Evolutionary conservation across 2,113 vertebrate genomes (phyloP), one percentile per base, ranked within the genome.

Genomic region (Periophthalmodon schlosseri): DNA sequence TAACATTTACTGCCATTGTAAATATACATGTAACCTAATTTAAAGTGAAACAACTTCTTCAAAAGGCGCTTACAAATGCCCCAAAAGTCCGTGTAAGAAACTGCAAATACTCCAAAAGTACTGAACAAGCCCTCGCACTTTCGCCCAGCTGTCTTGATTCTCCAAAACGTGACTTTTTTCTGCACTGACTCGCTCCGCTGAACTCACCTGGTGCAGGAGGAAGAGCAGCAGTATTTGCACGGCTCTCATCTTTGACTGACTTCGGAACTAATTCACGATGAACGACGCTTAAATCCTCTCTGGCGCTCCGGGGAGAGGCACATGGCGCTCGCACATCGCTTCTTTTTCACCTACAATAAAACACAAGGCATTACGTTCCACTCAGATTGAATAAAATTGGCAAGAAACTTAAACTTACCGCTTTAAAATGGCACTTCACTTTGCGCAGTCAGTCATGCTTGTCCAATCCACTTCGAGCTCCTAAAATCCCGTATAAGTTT

Each of bases 121-220:
- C 33, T 4, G 20, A 36, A 9, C 18, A 18, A 63, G 18, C 12
- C 18, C 34, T n/a, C 4, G 20, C 2, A 10, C 10, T 24, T 16
- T 61, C 24, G 3, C 14, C 14, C 13, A 52, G 18, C 52, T 63
- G 14, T 63, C 10, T 16, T 44, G 0, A 8, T 5, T 24, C 12
- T 60, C 21, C 28, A 28, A 63, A 60, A 60, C 68, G 9, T 33
- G 15, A 63, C 60, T 63, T 34, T 61, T 34, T 44, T 9, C 7
- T 44, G 39, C 39, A 44, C 39, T 44, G 39, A 44, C 23, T 13
- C 23, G 21, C 18, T 16, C 18, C 36, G 36, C 11, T 39, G 16
- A 24, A 1, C 96, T 97, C 93, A 99, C 97, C 94, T 96, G 94
- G 86, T 95, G 95, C 78, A 98, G 94, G 81, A 95, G 88, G 77